Conservation (phyloP, 2,888 invertebrate species). For the Tanaodytes sp. region DNA sequence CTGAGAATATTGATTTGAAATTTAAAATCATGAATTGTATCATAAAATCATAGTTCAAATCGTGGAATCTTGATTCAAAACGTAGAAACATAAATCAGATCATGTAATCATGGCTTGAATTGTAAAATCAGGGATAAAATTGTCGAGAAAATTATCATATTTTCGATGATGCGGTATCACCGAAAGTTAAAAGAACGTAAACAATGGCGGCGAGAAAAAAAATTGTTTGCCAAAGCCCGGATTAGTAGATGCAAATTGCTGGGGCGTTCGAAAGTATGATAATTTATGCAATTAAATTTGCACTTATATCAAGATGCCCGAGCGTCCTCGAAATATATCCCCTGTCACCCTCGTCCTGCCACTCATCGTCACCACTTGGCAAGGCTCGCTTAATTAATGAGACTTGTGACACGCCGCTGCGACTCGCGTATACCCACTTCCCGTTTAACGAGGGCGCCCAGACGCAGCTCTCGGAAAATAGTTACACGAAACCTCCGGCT, state of each 20-base stretch:
- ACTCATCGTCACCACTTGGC: conserved; percentile 53
- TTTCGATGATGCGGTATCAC: no score
- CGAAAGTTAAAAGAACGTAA: no score
- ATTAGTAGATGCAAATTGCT: conserved; percentile 1
- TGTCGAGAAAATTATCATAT: no score
- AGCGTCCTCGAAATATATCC: conserved; percentile 55
- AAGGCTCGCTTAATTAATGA: conserved; percentile 64
- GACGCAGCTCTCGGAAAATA: conserved; percentile 32
- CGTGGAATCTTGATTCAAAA: no score
- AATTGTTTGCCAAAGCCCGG: background rate
- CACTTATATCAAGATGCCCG: conserved; percentile 48
- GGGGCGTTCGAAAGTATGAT: conserved; percentile 17
- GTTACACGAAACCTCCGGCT: conserved; percentile 28
- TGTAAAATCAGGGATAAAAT: no score
- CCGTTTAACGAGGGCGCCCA: conserved; percentile 54
- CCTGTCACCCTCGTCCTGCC: conserved; percentile 51
- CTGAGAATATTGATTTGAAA: no score
- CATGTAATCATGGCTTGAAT: no score
- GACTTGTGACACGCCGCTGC: conserved; percentile 57
- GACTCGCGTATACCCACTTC: conserved; percentile 50
- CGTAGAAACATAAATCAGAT: no score
- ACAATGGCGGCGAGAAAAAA: background rate
- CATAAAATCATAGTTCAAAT: no score
- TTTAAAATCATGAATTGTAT: no score
- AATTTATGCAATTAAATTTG: conserved; percentile 55